Conservation (phyloP, 1,140 invertebrate species). For the Apis cerana region DNA sequence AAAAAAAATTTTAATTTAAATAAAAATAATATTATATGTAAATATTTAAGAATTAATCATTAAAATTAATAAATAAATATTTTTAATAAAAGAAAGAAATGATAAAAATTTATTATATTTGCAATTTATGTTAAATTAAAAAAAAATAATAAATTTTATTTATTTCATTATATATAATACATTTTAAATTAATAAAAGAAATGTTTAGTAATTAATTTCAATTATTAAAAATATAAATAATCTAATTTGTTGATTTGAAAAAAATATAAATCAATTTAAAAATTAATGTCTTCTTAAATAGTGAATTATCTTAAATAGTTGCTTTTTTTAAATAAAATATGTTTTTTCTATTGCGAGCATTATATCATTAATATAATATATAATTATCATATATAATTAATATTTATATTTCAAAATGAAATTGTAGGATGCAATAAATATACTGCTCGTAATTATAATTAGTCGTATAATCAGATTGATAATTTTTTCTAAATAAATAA, state of each 20-base stretch:
- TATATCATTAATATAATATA: too few relatives aligned
- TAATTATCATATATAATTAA: too few relatives aligned
- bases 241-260: not conserved
- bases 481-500: not conserved
- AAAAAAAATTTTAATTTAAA: slow-evolving; percentile 3
- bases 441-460: not conserved
- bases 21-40: not conserved
- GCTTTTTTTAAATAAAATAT: slow-evolving; percentile 36
- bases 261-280: not conserved
- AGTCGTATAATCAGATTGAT: too few relatives aligned
- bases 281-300: not conserved
- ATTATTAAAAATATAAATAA: not conserved
- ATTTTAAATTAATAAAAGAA: not conserved
- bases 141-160: not conserved
- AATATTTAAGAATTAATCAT: too few relatives aligned
- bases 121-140: not conserved
- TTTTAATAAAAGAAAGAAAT: not conserved
- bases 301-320: slow-evolving; percentile 23
- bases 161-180: not conserved
- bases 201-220: not conserved
- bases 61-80: not conserved
- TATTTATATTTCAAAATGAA: slow-evolving; percentile 17
- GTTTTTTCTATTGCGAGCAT: slow-evolving; percentile 31
- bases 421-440: not conserved
- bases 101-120: not conserved